phyloP scores from a whole-genome alignment of 2,888 invertebrate genomes.

The Muschampia plurimacula region DNA sequence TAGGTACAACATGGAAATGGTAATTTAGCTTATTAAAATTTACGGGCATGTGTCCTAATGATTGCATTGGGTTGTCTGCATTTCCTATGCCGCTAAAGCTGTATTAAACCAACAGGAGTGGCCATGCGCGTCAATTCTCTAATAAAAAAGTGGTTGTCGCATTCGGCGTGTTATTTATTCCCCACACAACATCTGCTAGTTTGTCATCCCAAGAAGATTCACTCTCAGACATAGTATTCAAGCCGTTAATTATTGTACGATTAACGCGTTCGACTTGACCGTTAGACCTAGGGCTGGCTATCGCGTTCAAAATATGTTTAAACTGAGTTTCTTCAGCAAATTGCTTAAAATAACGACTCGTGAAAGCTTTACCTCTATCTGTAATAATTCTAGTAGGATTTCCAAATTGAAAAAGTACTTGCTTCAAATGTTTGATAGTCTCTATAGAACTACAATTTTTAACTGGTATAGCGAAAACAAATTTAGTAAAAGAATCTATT shows the following conservation, averaged over 20 bases:
- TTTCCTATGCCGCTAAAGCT: not conserved
- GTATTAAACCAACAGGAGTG: too few relatives aligned
- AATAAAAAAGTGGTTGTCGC: conserved; percentile 20
- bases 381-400: conserved; percentile 22
- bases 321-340: conserved; percentile 30
- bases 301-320: conserved; percentile 39
- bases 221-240: conserved; percentile 38
- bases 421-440: too few relatives aligned
- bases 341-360: conserved; percentile 35
- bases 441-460: too few relatives aligned
- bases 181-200: conserved; percentile 40
- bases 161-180: conserved; percentile 44
- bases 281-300: conserved; percentile 42
- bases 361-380: conserved; percentile 24
- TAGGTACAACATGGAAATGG: not conserved
- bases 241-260: conserved; percentile 40
- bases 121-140: too few relatives aligned
- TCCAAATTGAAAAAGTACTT: too few relatives aligned
- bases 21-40: not conserved
- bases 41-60: not conserved
- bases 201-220: conserved; percentile 43
- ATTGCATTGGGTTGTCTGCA: not conserved
- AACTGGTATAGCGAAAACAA: conserved; percentile 20
- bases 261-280: conserved; percentile 43
- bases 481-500: conserved; percentile 31